These are phyloP conservation scores for Genyomyrus donnyi DNA, from an alignment of 2,113 vertebrate genomes.

Conservation along the genomic window DNA sequence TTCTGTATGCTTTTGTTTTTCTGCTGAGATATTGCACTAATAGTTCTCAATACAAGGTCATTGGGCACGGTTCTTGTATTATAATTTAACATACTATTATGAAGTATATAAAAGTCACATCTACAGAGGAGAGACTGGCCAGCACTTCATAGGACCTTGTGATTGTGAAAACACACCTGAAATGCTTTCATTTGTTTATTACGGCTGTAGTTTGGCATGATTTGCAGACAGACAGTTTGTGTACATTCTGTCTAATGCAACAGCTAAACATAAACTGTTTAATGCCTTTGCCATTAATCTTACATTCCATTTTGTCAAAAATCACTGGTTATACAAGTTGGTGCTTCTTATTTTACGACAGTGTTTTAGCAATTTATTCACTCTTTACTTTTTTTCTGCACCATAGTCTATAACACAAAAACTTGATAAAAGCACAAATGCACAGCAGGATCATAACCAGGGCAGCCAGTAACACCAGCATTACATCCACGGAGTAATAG, in stretches of 20 bases:
- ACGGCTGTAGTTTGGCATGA: background rate
- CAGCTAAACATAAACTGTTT: background rate
- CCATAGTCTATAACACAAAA: background rate
- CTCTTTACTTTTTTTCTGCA: constrained; percentile 9
- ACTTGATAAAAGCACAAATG: constrained; percentile 2
- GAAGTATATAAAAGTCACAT: background rate
- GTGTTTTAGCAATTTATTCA: background rate
- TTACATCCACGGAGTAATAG: constrained; percentile 18
- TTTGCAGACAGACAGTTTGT: background rate
- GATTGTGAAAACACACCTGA: background rate
- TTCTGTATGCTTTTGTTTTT: background rate
- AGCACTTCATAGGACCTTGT: background rate
- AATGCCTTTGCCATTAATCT: background rate
- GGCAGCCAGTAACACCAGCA: background rate
- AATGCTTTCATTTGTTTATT: background rate
- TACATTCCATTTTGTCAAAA: background rate
- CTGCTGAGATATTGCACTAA: too few relatives aligned
- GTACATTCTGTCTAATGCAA: background rate
- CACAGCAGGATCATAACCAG: background rate
- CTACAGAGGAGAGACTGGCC: background rate
- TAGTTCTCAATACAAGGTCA: too few relatives aligned
- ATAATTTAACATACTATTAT: background rate
- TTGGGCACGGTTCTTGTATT: background rate
- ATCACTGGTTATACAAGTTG: background rate
- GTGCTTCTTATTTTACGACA: background rate